Conservation (phyloP, 1,140 invertebrate genomes). For the Orchesella cincta region DNA sequence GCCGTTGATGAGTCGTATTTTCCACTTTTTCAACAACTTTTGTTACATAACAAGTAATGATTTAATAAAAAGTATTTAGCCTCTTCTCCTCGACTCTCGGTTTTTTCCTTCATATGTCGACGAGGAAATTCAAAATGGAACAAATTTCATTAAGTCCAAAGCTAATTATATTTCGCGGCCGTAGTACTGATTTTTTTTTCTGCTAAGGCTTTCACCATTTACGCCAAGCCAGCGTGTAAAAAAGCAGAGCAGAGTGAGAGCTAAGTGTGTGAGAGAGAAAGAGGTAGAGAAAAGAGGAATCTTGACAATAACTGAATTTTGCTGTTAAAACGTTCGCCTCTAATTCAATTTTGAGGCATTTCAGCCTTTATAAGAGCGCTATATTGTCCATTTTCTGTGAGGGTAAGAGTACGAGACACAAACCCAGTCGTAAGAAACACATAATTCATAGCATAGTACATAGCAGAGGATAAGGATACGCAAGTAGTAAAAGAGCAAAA, state of each 20-base stretch:
- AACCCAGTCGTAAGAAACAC: conserved; percentile 29
- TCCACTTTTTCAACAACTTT: background rate
- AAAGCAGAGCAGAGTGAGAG: background rate
- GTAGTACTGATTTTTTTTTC: conserved; percentile 41
- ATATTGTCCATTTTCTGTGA: conserved; percentile 39
- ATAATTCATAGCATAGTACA: background rate
- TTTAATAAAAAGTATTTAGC: conserved; percentile 9
- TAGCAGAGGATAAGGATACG: background rate
- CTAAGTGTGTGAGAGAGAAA: background rate
- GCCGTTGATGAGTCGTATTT: background rate
- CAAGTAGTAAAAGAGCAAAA: background rate
- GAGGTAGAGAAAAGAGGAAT: conserved; percentile 38
- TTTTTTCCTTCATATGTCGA: background rate
- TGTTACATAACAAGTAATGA: background rate
- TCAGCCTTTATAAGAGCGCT: conserved; percentile 51
- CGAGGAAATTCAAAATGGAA: conserved; percentile 43
- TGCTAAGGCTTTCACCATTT: background rate
- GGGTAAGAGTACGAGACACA: conserved; percentile 21
- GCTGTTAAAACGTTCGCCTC: conserved; percentile 52
- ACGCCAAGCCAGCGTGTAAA: background rate
- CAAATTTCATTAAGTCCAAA: conserved; percentile 48
- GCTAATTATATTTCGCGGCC: conserved; percentile 51
- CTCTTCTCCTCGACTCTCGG: background rate
- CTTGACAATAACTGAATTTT: conserved; percentile 51
- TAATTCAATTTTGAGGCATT: conserved; percentile 53